These are phyloP conservation scores for Bos javanicus DNA, from an alignment of 2,113 vertebrate genomes.

Conservation along the genomic window DNA sequence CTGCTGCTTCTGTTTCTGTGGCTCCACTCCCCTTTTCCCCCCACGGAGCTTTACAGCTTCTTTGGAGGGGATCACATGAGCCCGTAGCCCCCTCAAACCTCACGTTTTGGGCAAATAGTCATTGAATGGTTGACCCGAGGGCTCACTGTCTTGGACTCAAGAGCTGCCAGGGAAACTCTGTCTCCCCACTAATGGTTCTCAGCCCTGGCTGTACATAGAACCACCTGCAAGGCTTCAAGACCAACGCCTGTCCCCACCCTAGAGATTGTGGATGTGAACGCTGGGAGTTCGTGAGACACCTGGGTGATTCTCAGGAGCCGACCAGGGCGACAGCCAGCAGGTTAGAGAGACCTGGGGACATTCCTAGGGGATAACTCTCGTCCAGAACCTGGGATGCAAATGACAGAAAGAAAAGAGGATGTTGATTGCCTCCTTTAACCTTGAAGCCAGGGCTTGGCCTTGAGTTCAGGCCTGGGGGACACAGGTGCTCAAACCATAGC, in stretches of 20 bases:
- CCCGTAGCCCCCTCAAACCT: not conserved
- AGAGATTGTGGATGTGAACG: not conserved
- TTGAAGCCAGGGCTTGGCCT: not conserved
- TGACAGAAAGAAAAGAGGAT: not conserved
- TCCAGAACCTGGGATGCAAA: not conserved
- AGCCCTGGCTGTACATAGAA: not conserved
- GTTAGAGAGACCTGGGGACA: not conserved
- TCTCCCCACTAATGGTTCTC: not conserved
- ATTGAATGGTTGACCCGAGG: accelerated
- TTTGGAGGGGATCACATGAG: no score
- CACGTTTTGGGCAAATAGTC: accelerated
- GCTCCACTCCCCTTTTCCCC: not conserved
- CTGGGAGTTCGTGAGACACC: not conserved
- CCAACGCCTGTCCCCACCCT: not conserved
- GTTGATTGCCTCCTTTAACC: not conserved
- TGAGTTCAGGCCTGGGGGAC: not conserved
- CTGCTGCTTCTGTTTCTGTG: no score
- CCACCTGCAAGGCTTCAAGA: not conserved
- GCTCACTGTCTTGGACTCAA: not conserved
- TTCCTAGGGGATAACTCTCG: not conserved
- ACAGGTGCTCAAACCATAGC: not conserved
- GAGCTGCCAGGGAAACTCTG: not conserved
- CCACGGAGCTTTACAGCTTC: not conserved
- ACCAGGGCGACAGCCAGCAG: not conserved
- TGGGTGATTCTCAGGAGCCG: not conserved